Evolutionary conservation across 2,113 vertebrate genomes (phyloP).

Genomic region (Calypte anna): DNA sequence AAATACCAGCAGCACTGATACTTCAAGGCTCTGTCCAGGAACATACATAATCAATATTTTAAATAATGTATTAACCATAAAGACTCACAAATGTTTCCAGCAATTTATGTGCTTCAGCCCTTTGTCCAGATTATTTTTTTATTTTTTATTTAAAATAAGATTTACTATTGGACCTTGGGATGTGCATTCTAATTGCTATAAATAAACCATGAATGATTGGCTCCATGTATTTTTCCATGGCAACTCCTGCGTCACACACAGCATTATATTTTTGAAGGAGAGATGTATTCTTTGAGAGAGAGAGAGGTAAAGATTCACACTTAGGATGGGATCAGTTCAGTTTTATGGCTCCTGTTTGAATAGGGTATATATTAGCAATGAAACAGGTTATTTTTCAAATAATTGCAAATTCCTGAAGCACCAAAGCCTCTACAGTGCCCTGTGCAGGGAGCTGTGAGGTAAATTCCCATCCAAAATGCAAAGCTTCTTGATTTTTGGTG

Average conservation of each 20-base stretch:
- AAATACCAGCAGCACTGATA: background rate
- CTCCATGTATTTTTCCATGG: slow-evolving; percentile 70
- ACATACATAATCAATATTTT: slow-evolving; percentile 7
- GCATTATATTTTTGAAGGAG: background rate
- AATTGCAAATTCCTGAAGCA: background rate
- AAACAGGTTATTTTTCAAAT: background rate
- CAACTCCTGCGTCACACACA: slow-evolving; percentile 66
- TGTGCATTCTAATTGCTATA: slow-evolving; percentile 69
- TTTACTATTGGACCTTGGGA: slow-evolving; percentile 36
- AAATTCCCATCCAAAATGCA: background rate
- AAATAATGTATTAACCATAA: slow-evolving; percentile 24
- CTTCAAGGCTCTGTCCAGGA: background rate
- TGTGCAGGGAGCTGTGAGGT: background rate
- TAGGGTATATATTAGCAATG: background rate
- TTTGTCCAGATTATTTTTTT: background rate
- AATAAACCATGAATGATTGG: slow-evolving; percentile 74
- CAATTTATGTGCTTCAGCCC: background rate
- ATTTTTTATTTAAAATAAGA: background rate
- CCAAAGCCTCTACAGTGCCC: background rate
- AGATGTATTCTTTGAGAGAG: background rate
- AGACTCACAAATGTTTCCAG: slow-evolving; percentile 2
- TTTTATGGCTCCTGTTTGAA: slow-evolving; percentile 5
- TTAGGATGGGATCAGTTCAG: background rate
- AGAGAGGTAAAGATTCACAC: background rate
- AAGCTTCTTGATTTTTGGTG: background rate